Evolutionary conservation across 2,888 invertebrate genomes (phyloP), one percentile per base, ranked within the genome.

Genomic region (Apantesis nais): DNA sequence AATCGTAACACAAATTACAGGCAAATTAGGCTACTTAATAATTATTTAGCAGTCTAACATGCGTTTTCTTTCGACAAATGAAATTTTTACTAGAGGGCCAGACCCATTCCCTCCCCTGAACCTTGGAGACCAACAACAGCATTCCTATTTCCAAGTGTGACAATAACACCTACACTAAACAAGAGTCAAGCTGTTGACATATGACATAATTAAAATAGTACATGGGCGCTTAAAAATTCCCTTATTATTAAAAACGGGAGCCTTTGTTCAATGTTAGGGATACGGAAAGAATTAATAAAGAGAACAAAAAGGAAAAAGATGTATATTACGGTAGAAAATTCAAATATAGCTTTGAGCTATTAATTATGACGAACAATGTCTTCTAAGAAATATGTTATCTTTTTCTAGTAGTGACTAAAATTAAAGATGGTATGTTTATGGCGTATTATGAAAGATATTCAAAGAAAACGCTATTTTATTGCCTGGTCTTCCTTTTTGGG

Each of bases 321-420:
- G 64, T 41, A 11, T 48, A 44, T 70, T 61, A 62, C 12, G 39
- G 39, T 62, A 61, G 66, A 22, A 68, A 71, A 74, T 64, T 58
- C 66, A 72, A 74, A 70, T 73, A 70, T 25, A 68, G n/a, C 31
- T 25, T 29, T 64, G 16, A 65, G 29, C n/a, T 58, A 62, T 64
- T 64, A 44, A 60, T 64, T 70, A 37, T 48, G 34, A 65, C 22
- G 63, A 44, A 65, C 61, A 52, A 34, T 34, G 29, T 61, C 61
- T 37, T 48, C 60, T 61, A 65, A 65, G 65, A 61, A 70, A 65
- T 52, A 37, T 63, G 12, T 63, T 62, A 66, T n/a, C 22, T 11
- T 52, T 58, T 58, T 52, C 9, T 58, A 25, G 25, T 62, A 58
- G 29, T 58, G 22, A 39, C 16, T 19, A 19, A 66, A 55, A 19